phyloP scores from a whole-genome alignment of 1,140 invertebrate genomes.

The Drosophila nigrodunni region DNA sequence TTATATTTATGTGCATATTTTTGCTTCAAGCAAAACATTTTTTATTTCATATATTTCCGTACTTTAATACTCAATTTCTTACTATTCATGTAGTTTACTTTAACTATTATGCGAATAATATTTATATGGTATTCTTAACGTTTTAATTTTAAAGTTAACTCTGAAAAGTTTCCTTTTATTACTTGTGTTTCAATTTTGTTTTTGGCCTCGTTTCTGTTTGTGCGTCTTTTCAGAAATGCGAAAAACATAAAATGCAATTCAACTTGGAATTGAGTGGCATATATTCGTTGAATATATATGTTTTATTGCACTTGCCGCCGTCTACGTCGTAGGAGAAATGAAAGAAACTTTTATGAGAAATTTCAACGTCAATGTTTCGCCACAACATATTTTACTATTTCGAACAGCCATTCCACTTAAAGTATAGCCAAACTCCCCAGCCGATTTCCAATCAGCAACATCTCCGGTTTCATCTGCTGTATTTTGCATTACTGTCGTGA shows the following conservation, averaged over 20 bases:
- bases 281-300: constrained; percentile 43
- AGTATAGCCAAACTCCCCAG: constrained; percentile 5
- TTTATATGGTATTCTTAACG: too few relatives aligned
- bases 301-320: neutral
- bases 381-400: constrained; percentile 22
- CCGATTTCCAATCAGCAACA: constrained; percentile 9
- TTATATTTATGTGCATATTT: constrained; percentile 28
- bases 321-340: neutral
- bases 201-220: constrained; percentile 22
- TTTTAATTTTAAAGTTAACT: neutral
- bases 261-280: constrained; percentile 76
- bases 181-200: constrained; percentile 8
- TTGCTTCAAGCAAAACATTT: neutral
- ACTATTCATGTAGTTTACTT: neutral
- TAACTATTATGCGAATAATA: constrained; percentile 3
- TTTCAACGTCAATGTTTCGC: constrained; percentile 66
- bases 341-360: constrained; percentile 77
- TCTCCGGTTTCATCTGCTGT: constrained; percentile 39
- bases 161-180: neutral
- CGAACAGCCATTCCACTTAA: neutral
- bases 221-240: constrained; percentile 62
- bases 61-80: neutral
- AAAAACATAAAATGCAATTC: constrained; percentile 70
- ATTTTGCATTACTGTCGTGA: constrained; percentile 79
- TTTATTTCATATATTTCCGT: constrained; percentile 17